Evolutionary conservation across 2,113 vertebrate species (phyloP).

Genomic region (Amazona vittata): DNA sequence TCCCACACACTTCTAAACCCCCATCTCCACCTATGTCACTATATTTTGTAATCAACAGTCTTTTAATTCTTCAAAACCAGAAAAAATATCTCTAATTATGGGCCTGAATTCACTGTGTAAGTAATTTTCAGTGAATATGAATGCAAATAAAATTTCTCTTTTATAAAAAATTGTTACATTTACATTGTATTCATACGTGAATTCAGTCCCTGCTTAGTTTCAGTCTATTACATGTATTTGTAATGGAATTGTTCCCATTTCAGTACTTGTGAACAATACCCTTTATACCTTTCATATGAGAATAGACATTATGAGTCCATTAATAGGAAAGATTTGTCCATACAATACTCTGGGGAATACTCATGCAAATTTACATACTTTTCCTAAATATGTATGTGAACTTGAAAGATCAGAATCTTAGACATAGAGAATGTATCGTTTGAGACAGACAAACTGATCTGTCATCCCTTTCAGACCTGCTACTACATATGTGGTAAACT

Average conservation of each 20-base stretch:
- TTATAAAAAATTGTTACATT: slow-evolving; percentile 47
- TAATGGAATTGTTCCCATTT: slow-evolving; percentile 54
- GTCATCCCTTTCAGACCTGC: background rate
- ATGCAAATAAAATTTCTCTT: slow-evolving; percentile 52
- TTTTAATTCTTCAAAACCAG: slow-evolving; percentile 6
- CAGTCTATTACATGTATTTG: slow-evolving; percentile 8
- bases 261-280: slow-evolving; percentile 52
- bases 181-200: slow-evolving; percentile 56
- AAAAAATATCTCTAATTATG: slow-evolving; percentile 31
- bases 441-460: background rate
- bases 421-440: background rate
- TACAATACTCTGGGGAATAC: slow-evolving; percentile 57
- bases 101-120: background rate
- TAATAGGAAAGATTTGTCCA: slow-evolving; percentile 62
- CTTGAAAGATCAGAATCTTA: slow-evolving; percentile 44
- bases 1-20: background rate
- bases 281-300: slow-evolving; percentile 49
- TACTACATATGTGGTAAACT: background rate
- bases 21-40: background rate
- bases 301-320: slow-evolving; percentile 62
- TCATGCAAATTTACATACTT: slow-evolving; percentile 57
- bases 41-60: background rate
- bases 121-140: slow-evolving; percentile 43
- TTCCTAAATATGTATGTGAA: slow-evolving; percentile 36
- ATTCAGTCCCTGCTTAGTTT: slow-evolving; percentile 40